Conservation (phyloP, 2,888 invertebrate species). For the Loripinus fragilis region DNA sequence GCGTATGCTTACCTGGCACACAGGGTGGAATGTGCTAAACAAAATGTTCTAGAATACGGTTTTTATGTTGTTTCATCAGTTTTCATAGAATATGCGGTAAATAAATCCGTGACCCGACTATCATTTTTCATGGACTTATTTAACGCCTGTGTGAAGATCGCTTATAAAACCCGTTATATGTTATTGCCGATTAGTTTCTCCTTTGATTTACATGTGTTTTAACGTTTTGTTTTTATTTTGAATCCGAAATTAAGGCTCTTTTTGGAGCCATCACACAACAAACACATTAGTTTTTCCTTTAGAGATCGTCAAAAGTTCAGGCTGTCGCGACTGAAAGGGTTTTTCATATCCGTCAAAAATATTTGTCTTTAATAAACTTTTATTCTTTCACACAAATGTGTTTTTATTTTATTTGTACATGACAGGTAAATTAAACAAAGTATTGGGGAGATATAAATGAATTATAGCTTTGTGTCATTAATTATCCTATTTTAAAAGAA, state of each 20-base stretch:
- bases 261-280: slow-evolving; percentile 72
- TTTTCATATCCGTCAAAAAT: neutral
- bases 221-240: neutral
- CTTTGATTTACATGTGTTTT: neutral
- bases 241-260: slow-evolving; percentile 76
- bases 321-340: slow-evolving; percentile 60
- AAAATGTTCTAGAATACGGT: neutral
- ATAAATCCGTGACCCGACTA: slow-evolving; percentile 2
- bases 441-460: no score
- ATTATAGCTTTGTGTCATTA: no score
- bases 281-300: slow-evolving; percentile 63
- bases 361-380: no score
- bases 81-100: neutral
- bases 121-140: neutral
- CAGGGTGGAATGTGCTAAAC: neutral
- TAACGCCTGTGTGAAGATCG: neutral
- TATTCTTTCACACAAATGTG: no score
- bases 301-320: slow-evolving; percentile 76
- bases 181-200: neutral
- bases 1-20: neutral
- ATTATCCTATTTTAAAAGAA: neutral
- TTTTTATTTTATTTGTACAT: no score
- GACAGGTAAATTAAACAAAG: no score
- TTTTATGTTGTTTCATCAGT: neutral
- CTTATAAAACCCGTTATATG: neutral